Conservation (phyloP, 1,140 invertebrate species). For the Helicoverpa zea region DNA sequence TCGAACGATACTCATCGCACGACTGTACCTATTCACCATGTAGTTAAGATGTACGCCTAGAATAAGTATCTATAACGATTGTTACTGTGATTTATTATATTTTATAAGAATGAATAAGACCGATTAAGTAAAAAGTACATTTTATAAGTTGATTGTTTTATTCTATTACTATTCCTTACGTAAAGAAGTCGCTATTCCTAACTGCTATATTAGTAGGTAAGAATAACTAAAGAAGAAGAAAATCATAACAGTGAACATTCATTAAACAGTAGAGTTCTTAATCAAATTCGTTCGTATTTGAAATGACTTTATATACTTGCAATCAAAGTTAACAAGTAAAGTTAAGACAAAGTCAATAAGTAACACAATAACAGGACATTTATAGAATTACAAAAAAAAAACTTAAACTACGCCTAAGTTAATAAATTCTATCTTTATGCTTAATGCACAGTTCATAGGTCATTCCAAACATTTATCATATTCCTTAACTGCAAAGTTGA, state of each 20-base stretch:
- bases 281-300: no score
- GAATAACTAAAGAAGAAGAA: no score
- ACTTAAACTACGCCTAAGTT: no score
- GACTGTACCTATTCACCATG: conserved; percentile 48
- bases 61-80: conserved; percentile 66
- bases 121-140: conserved; percentile 58
- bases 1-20: conserved; percentile 42
- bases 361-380: no score
- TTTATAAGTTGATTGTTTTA: conserved; percentile 50
- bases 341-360: no score
- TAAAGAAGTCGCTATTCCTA: no score
- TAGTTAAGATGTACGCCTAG: conserved; percentile 50
- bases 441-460: background rate
- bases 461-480: background rate
- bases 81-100: conserved; percentile 82
- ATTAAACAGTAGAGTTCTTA: no score
- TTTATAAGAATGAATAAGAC: conserved; percentile 66
- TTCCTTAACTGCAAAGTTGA: background rate
- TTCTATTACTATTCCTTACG: conserved; percentile 1
- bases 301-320: no score
- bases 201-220: no score
- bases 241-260: no score
- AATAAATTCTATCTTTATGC: background rate
- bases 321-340: no score
- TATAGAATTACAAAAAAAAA: no score